Base-by-base conservation (phyloP, 1,140 invertebrate species). In the Zaprionus vittiger region DNA sequence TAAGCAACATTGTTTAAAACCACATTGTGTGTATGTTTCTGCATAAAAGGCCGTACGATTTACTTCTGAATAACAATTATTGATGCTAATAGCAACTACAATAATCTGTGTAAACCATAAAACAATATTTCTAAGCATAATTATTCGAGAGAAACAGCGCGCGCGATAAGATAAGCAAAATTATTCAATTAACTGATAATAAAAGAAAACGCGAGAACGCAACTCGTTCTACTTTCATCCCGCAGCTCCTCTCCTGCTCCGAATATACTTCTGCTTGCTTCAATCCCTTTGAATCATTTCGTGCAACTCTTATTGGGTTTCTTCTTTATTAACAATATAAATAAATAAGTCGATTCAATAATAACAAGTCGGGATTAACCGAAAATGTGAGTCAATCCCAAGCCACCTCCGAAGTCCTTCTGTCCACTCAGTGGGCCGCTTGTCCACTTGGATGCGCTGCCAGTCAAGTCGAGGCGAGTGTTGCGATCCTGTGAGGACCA, bases 161-260 rank as follows among this genome's bases (percentile, higher is more conserved):
- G 78, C 68, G 81, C 68, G 65, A 57, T 89, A 89, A 66, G 62
- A 73, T 90, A 90, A 89, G 72, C 66, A 79, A 73, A 77, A 90
- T 76, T 90, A 90, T 81, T 89, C 84, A 89, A 89, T 69, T 87
- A 84, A 81, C 61, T 77, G 83, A 87, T 87, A 87, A 87, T 75
- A 73, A 73, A 64, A 73, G 49, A 57, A 73, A 52, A 54, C 38
- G 47, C 66, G 31, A 64, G 64, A 38, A 65, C 65, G 28, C 65
- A 63, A 31, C 47, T 41, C 17, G 5, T 34, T 49, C 20, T 17
- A 2, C 17, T n/a, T 47, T n/a, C n/a, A 47, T 20, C 7, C n/a
- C n/a, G 41, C n/a, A 47, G 41, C n/a, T 7, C 5, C 4, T 5
- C 6, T 17, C n/a, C n/a, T 7, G 7, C 41, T 47, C 2, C n/a